Conservation (phyloP, 2,888 invertebrate species). For the Cactoblastis cactorum region DNA sequence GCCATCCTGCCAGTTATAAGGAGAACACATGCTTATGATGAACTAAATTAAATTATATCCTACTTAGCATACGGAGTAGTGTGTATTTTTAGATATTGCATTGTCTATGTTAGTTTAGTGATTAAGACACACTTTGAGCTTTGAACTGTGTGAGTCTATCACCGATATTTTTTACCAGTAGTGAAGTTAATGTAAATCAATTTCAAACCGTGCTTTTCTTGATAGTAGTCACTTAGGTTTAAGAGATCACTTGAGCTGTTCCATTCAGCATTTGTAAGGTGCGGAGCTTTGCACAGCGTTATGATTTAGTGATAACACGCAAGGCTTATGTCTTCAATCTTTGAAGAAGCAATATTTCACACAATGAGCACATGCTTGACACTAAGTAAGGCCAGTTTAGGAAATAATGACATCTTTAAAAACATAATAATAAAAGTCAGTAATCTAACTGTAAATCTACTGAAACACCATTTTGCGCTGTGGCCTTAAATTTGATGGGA, state of each 20-base stretch:
- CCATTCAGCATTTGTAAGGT: slow-evolving; percentile 21
- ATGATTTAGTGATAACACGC: slow-evolving; percentile 19
- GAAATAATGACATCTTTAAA: slow-evolving; percentile 53
- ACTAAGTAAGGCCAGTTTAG: slow-evolving; percentile 64
- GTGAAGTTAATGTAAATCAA: slow-evolving; percentile 38
- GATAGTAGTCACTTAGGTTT: slow-evolving; percentile 47
- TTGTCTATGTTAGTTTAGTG: slow-evolving; percentile 76
- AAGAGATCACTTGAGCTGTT: slow-evolving; percentile 39
- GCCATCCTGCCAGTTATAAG: slow-evolving; percentile 75
- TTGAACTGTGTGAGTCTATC: slow-evolving; percentile 67
- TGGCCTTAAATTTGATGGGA: slow-evolving; percentile 77
- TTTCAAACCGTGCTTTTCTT: slow-evolving; percentile 57
- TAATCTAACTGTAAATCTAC: slow-evolving; percentile 70
- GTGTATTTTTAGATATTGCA: slow-evolving; percentile 77
- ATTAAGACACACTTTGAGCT: slow-evolving; percentile 75
- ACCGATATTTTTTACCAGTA: slow-evolving; percentile 71
- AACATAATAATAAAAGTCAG: slow-evolving; percentile 52
- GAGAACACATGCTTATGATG: slow-evolving; percentile 75
- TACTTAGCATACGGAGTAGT: slow-evolving; percentile 73
- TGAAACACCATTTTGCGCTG: slow-evolving; percentile 78
- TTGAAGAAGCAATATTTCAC: slow-evolving; percentile 19
- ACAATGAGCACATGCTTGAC: slow-evolving; percentile 36
- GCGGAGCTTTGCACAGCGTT: slow-evolving; percentile 34
- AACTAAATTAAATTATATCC: slow-evolving; percentile 68
- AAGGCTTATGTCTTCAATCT: slow-evolving; percentile 24